phyloP scores from a whole-genome alignment of 2,797 vertebrate species.

The Lepilemur septentrionalis region DNA sequence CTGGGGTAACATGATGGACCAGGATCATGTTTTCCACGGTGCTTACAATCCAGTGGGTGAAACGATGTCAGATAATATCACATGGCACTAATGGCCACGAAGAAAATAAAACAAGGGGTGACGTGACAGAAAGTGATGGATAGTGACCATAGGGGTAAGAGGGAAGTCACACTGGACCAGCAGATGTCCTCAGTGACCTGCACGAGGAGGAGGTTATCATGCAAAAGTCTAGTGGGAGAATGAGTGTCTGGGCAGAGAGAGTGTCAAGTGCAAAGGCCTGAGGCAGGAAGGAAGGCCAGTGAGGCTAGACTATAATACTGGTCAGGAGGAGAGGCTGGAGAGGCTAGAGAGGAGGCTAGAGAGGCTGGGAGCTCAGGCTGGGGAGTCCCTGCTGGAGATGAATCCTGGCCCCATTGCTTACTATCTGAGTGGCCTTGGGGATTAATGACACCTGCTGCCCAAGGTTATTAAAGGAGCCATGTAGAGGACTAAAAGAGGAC shows the following conservation, averaged over 20 bases:
- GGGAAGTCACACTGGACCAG: background rate
- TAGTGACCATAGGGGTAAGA: background rate
- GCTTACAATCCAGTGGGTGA: background rate
- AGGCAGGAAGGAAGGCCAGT: background rate
- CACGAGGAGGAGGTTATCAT: background rate
- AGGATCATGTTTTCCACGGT: background rate
- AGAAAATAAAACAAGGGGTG: background rate
- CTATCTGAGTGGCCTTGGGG: background rate
- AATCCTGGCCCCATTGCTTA: background rate
- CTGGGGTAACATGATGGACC: background rate
- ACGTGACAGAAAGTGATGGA: background rate
- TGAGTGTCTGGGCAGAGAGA: background rate
- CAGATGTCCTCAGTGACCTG: background rate
- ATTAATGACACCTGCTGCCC: background rate
- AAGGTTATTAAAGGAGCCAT: background rate
- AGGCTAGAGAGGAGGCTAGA: background rate
- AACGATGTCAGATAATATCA: background rate
- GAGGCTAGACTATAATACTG: background rate
- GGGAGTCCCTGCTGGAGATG: background rate
- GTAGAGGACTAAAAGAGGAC: background rate
- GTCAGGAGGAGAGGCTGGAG: background rate
- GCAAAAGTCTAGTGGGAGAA: background rate
- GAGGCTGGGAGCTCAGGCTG: background rate
- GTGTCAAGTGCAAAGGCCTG: background rate
- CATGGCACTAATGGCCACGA: background rate